A percentile compares a stretch with the other conserved stretches of the same genome.
Conservation (phyloP, 2,113 vertebrate species). For the Larimichthys crocea region DNA sequence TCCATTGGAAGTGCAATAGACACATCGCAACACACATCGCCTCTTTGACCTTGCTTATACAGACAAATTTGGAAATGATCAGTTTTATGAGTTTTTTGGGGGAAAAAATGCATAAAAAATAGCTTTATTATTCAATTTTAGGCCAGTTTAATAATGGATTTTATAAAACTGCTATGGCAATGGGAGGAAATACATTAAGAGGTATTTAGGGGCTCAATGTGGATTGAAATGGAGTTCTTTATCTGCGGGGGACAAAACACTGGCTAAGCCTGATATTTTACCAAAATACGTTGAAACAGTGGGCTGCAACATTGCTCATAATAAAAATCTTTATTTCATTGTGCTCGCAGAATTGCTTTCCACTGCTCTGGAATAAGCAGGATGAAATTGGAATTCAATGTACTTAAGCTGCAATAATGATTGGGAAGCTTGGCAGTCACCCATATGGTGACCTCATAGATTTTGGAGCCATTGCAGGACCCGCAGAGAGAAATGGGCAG, state of each 20-base stretch:
- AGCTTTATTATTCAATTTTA: slow-evolving; percentile 2
- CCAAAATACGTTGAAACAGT: slow-evolving; percentile 74
- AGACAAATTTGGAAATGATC: slow-evolving; percentile 2
- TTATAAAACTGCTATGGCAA: background rate
- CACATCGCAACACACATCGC: background rate
- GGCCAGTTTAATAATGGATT: slow-evolving; percentile 2
- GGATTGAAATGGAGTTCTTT: slow-evolving; percentile 30
- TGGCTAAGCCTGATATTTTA: slow-evolving; percentile 61
- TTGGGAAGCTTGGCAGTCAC: slow-evolving; percentile 69
- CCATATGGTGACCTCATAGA: slow-evolving; percentile 76
- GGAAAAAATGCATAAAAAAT: background rate
- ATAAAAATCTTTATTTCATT: slow-evolving; percentile 74
- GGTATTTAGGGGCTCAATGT: slow-evolving; percentile 7
- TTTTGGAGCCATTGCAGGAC: slow-evolving; percentile 51
- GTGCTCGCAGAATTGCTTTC: slow-evolving; percentile 77
- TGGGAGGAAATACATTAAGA: slow-evolving; percentile 2
- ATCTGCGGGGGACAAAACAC: slow-evolving; percentile 48
- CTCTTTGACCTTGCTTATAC: slow-evolving; percentile 24
- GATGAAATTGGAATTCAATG: slow-evolving; percentile 77
- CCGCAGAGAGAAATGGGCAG: slow-evolving; percentile 38
- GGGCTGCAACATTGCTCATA: slow-evolving; percentile 65
- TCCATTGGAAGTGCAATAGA: slow-evolving; percentile 3
- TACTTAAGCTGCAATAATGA: slow-evolving; percentile 78
- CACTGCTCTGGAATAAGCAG: slow-evolving; percentile 60
- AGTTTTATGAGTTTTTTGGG: slow-evolving; percentile 6